Percentiles rank a stretch among this genome's conserved stretches.
phyloP scores from a whole-genome alignment of 2,797 vertebrate genomes.

The Halcyon chelicuti region DNA sequence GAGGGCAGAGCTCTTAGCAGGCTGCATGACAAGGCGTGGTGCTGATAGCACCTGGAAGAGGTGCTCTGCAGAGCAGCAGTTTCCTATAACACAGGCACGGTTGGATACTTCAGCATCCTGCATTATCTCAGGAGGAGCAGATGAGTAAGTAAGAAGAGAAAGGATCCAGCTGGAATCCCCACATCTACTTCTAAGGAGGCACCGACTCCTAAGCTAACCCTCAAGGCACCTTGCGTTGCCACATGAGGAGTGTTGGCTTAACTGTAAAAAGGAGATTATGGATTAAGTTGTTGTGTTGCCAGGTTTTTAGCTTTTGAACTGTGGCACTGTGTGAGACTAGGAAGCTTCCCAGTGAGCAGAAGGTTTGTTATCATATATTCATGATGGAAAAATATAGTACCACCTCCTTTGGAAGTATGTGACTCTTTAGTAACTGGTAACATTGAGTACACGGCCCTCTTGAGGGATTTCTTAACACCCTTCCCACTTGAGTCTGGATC shows the following conservation, averaged over 20 bases:
- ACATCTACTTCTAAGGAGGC: not conserved
- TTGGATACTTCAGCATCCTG: not conserved
- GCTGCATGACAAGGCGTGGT: fast-evolving
- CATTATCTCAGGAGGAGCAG: fast-evolving
- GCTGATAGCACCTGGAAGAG: fast-evolving
- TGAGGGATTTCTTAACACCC: not conserved
- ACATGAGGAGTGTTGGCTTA: not conserved
- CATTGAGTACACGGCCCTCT: not conserved
- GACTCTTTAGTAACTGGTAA: not conserved
- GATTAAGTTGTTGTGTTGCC: not conserved
- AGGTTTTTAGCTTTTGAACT: not conserved
- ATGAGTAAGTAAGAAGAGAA: not conserved
- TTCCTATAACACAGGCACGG: fast-evolving
- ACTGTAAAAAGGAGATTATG: not conserved
- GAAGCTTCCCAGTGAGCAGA: not conserved
- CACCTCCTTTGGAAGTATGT: not conserved
- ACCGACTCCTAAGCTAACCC: not conserved
- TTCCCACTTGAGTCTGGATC: not conserved
- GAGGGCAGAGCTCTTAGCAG: fast-evolving
- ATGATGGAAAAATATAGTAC: not conserved
- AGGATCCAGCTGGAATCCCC: not conserved
- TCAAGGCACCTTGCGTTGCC: not conserved
- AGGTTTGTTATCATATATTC: not conserved
- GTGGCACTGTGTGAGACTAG: not conserved
- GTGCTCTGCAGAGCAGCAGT: too few relatives aligned